Evolutionary conservation across 2,888 invertebrate genomes (phyloP), one percentile per base, ranked within the genome.

Genomic region (Xiphydria camelus): DNA sequence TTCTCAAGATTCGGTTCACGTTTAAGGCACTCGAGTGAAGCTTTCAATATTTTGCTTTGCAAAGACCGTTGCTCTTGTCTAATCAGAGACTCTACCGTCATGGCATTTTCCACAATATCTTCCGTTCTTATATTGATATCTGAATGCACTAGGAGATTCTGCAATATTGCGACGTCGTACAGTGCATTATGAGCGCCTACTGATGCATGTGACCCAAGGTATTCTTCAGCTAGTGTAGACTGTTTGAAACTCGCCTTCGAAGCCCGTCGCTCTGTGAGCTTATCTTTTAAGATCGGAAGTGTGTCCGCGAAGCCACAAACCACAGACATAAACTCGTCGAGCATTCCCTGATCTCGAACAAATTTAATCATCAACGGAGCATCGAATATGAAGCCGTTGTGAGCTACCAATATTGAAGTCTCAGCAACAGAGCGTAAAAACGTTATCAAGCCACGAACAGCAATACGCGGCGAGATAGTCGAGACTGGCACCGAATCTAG

Each of bases 351-450:
- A 17, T 18, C 15, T 14, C 34, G 21, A 15, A 41, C 18, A 6
- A 41, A 37, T 12, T 1, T 20, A 6, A 45, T 29, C 20, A 45
- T 36, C 18, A 39, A 12, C 7, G 41, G 36, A 5, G 29, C 29
- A 32, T 46, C 41, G 23, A 46, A 46, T 37, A 17, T 41, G 21
- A 40, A 35, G 12, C 46, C 34, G 40, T 46, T 46, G 22, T 46
- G 46, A 12, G 37, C 46, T 17, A 40, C 18, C 23, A 46, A 37
- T 20, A 46, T 35, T n/a, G 38, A 19, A 10, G 33, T 36, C 2
- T 23, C 23, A 23, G 9, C 23, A 18, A 41, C 26, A 17, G 36
- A 35, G 10, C 33, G 15, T 29, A 35, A 25, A 35, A 18, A 41
- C 21, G 25, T 22, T 3, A 45, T 22, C 10, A 41, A 45, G 6